phyloP scores from a whole-genome alignment of 2,888 invertebrate species.

The Amitus sp. region DNA sequence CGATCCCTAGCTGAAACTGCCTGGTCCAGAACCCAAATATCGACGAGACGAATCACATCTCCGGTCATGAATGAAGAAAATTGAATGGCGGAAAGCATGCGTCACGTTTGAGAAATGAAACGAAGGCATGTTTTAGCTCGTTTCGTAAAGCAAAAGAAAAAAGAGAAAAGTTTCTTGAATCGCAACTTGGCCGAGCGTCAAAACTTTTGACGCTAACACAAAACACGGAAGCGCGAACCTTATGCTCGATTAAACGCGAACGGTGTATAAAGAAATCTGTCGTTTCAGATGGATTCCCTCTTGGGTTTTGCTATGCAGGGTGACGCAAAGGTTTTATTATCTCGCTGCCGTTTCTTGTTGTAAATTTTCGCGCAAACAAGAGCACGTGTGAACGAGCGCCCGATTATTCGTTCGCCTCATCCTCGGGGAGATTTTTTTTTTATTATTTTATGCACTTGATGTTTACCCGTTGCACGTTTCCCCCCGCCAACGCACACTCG shows the following conservation, averaged over 20 bases:
- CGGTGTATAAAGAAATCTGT: background rate
- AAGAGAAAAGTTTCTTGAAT: too few relatives aligned
- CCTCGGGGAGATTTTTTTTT: slow-evolving; percentile 19
- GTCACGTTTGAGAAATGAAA: too few relatives aligned
- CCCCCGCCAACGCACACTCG: slow-evolving; percentile 24
- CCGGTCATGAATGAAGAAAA: too few relatives aligned
- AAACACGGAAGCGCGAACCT: background rate
- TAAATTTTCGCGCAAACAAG: slow-evolving; percentile 13
- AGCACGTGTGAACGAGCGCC: slow-evolving; percentile 22
- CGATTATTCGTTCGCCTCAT: slow-evolving; percentile 24
- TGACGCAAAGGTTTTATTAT: slow-evolving; percentile 5
- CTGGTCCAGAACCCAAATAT: too few relatives aligned
- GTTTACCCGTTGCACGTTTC: slow-evolving; percentile 24
- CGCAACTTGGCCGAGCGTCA: too few relatives aligned
- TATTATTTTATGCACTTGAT: slow-evolving; percentile 15
- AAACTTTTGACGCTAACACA: too few relatives aligned
- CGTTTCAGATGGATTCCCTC: background rate
- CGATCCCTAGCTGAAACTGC: too few relatives aligned
- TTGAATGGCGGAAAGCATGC: too few relatives aligned
- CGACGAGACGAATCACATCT: too few relatives aligned
- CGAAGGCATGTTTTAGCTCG: too few relatives aligned
- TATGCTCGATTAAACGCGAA: background rate
- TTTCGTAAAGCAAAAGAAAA: too few relatives aligned
- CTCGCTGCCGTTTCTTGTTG: background rate
- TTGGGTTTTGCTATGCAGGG: slow-evolving; percentile 7